These are phyloP conservation scores for Aspidoscelis tigris DNA, from an alignment of 2,113 vertebrate genomes.

Conservation along the genomic window DNA sequence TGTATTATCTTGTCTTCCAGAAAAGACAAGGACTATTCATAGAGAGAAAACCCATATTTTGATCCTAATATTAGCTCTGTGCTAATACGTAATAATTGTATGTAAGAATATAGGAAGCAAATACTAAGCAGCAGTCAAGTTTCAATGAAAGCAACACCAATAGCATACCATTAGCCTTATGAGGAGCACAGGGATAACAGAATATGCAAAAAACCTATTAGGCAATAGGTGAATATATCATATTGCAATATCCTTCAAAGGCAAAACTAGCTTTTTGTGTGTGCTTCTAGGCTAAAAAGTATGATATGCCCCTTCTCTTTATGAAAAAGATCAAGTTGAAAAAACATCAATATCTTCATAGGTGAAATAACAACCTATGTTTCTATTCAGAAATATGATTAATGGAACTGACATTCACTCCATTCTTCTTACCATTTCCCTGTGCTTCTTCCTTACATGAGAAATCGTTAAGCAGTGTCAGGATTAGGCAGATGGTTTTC, in stretches of 20 bases:
- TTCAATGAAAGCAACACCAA: background rate
- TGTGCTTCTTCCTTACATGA: background rate
- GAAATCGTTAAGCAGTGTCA: constrained; percentile 10
- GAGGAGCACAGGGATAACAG: background rate
- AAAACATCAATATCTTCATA: constrained; percentile 11
- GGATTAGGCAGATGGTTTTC: background rate
- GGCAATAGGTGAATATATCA: background rate
- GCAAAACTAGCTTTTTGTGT: constrained; percentile 1
- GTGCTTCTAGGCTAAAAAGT: background rate
- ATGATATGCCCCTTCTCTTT: background rate
- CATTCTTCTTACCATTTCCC: background rate
- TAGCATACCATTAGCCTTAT: background rate
- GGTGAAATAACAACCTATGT: constrained; percentile 3
- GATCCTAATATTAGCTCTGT: background rate
- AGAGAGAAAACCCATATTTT: background rate
- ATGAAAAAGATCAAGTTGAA: constrained; percentile 16
- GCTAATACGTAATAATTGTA: background rate
- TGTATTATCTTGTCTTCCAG: background rate
- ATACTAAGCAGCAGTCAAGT: background rate
- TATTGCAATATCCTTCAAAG: constrained; percentile 12
- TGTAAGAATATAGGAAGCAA: background rate
- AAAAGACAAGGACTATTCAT: background rate
- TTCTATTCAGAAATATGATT: constrained; percentile 8
- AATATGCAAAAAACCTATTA: background rate
- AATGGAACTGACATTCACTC: background rate